A percentile compares a stretch with the other conserved stretches of the same genome.
Conservation (phyloP, 2,113 vertebrate genomes). For the Chaenogobius annularis region DNA sequence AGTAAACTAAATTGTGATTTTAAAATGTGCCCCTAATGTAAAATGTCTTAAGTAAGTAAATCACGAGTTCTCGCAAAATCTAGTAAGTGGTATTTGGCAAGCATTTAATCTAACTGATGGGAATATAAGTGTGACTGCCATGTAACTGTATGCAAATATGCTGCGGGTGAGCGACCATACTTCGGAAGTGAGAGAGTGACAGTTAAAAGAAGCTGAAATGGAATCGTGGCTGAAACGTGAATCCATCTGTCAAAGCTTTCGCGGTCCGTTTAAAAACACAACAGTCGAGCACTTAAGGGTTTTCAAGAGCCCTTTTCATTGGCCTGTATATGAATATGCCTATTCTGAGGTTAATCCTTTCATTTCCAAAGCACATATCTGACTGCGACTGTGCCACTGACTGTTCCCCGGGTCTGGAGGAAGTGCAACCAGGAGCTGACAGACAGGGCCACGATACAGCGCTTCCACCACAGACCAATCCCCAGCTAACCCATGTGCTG, state of each 20-base stretch:
- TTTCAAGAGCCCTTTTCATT: constrained; percentile 64
- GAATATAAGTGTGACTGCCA: constrained; percentile 24
- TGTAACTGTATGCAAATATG: constrained; percentile 65
- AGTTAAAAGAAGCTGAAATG: constrained; percentile 69
- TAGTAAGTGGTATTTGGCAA: constrained; percentile 27
- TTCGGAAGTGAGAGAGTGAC: constrained; percentile 51
- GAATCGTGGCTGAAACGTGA: constrained; percentile 73
- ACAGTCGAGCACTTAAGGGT: constrained; percentile 75
- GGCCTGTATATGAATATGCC: constrained; percentile 67
- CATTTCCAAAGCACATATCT: constrained; percentile 50
- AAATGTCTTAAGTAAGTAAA: neutral
- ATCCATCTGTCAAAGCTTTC: constrained; percentile 74
- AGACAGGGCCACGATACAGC: constrained; percentile 71
- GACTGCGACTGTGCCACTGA: constrained; percentile 56
- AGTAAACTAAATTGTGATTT: neutral
- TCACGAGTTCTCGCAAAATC: neutral
- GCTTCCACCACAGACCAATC: constrained; percentile 70
- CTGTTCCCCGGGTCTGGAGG: constrained; percentile 51
- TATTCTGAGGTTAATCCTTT: constrained; percentile 65
- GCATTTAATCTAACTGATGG: constrained; percentile 43
- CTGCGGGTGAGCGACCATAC: constrained; percentile 45
- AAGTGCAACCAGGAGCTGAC: constrained; percentile 75
- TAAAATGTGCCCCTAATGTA: neutral
- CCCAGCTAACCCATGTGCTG: constrained; percentile 73
- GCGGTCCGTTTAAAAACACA: constrained; percentile 79